These are phyloP conservation scores for Sander vitreus DNA, from an alignment of 2,113 vertebrate species.

Conservation along the genomic window DNA sequence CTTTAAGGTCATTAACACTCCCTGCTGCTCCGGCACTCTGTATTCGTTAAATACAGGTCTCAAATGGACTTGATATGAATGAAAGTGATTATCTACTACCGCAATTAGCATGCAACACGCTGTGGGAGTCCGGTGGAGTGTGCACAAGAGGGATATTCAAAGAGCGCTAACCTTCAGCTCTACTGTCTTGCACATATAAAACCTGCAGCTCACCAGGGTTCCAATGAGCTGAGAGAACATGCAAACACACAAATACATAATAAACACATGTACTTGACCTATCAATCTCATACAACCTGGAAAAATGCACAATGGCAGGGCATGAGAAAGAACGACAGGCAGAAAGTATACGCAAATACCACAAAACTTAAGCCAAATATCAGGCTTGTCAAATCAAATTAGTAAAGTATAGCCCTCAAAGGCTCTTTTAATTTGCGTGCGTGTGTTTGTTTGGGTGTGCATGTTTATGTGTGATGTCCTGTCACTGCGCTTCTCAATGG, in stretches of 20 bases:
- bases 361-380: constrained; percentile 67
- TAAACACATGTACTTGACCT: constrained; percentile 23
- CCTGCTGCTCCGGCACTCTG: constrained; percentile 74
- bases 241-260: constrained; percentile 42
- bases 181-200: constrained; percentile 43
- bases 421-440: constrained; percentile 74
- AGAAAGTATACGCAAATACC: constrained; percentile 41
- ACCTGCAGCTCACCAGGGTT: constrained; percentile 41
- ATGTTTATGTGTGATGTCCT: constrained; percentile 56
- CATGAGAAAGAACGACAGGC: constrained; percentile 24
- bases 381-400: constrained; percentile 74
- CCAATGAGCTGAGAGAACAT: constrained; percentile 40
- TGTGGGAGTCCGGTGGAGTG: constrained; percentile 64
- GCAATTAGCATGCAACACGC: constrained; percentile 80
- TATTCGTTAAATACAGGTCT: constrained; percentile 73
- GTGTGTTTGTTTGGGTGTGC: constrained; percentile 44
- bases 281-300: neutral
- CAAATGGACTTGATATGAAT: constrained; percentile 82
- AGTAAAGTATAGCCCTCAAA: constrained; percentile 69
- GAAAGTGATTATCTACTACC: constrained; percentile 83
- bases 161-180: constrained; percentile 79
- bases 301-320: constrained; percentile 31
- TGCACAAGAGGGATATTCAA: constrained; percentile 70
- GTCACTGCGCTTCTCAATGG: constrained; percentile 70
- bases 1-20: constrained; percentile 82